phyloP scores from a whole-genome alignment of 2,797 vertebrate genomes.

The Hoplostethus atlanticus region DNA sequence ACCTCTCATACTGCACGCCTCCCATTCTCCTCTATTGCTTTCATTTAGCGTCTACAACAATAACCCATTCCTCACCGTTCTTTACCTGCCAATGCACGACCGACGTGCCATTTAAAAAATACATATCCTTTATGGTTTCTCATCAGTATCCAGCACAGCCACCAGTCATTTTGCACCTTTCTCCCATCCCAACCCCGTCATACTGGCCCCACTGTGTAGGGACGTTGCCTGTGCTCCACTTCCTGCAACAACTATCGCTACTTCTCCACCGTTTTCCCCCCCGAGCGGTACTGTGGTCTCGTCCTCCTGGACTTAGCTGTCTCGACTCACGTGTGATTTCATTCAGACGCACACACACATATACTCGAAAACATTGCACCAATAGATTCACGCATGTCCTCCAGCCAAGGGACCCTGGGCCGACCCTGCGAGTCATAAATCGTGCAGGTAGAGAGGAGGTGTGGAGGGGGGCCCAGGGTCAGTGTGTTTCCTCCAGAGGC shows the following conservation, averaged over 20 bases:
- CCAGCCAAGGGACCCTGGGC: slow-evolving; percentile 69
- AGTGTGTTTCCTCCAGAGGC: slow-evolving; percentile 82
- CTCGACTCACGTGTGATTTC: slow-evolving; percentile 31
- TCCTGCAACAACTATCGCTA: slow-evolving; percentile 32
- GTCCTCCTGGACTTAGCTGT: slow-evolving; percentile 58
- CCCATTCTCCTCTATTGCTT: slow-evolving; percentile 61
- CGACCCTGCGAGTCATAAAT: slow-evolving; percentile 75
- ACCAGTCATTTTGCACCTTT: slow-evolving; percentile 33
- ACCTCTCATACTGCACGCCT: slow-evolving; percentile 46
- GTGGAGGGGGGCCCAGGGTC: slow-evolving; percentile 73
- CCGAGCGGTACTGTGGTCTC: slow-evolving; percentile 46
- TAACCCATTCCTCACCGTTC: slow-evolving; percentile 67
- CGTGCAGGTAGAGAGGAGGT: slow-evolving; percentile 65
- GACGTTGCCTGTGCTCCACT: slow-evolving; percentile 47
- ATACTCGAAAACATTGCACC: slow-evolving; percentile 18
- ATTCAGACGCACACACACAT: slow-evolving; percentile 14
- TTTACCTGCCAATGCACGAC: slow-evolving; percentile 32
- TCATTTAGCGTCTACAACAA: slow-evolving; percentile 67
- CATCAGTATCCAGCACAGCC: slow-evolving; percentile 34
- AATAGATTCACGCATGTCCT: slow-evolving; percentile 59
- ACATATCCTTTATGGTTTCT: slow-evolving; percentile 62
- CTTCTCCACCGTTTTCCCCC: slow-evolving; percentile 9
- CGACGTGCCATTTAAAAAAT: slow-evolving; percentile 54
- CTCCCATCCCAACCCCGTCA: slow-evolving; percentile 50
- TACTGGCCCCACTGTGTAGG: slow-evolving; percentile 53